Conservation (phyloP, 1,140 invertebrate genomes). For the Bombus breviceps region DNA sequence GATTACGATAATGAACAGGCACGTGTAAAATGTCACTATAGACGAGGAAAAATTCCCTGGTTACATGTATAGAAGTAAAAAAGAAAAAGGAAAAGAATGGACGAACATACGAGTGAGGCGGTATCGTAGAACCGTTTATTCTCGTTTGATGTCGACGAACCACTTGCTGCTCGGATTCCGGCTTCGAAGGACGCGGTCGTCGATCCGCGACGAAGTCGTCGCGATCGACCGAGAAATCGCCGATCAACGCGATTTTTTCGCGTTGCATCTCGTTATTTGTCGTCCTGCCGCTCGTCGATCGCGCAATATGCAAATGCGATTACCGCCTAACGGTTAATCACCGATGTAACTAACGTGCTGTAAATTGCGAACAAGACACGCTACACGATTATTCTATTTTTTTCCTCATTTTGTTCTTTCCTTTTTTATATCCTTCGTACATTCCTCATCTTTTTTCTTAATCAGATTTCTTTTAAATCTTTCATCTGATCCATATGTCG, state of each 20-base stretch:
- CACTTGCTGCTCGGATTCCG: constrained; percentile 73
- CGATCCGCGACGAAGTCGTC: constrained; percentile 74
- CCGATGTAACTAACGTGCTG: constrained; percentile 23
- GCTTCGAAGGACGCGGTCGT: constrained; percentile 77
- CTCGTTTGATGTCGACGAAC: constrained; percentile 80
- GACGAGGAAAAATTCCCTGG: background rate
- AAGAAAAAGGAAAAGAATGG: too few species aligned
- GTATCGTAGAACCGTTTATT: constrained; percentile 70
- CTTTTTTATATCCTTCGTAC: background rate
- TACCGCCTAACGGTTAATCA: constrained; percentile 49
- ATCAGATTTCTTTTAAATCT: too few species aligned
- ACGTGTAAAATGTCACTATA: background rate
- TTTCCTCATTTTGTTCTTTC: background rate
- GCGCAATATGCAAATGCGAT: constrained; percentile 43
- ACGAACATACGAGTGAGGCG: constrained; percentile 11
- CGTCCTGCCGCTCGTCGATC: constrained; percentile 12
- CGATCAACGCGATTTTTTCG: constrained; percentile 30
- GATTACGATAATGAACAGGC: background rate
- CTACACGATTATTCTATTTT: background rate
- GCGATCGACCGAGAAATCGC: constrained; percentile 55
- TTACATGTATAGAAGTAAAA: background rate
- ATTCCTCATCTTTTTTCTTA: background rate
- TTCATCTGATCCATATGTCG: background rate
- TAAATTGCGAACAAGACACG: constrained; percentile 11
- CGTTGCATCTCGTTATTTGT: constrained; percentile 34